phyloP scores from a whole-genome alignment of 2,797 vertebrate species.

The Macropodus opercularis region DNA sequence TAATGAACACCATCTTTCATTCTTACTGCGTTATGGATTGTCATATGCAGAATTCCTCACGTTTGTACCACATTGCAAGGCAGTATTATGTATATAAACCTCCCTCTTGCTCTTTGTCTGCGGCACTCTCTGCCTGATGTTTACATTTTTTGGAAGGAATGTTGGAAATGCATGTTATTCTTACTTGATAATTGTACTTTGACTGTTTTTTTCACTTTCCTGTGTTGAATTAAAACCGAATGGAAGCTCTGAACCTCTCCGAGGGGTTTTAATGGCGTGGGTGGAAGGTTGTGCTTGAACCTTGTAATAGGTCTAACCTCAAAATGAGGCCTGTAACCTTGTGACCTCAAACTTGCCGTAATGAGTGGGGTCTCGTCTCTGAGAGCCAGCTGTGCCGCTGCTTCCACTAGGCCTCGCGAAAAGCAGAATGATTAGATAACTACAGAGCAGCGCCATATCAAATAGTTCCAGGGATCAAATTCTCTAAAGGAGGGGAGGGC shows the following conservation, averaged over 20 bases:
- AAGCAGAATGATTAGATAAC: constrained; percentile 69
- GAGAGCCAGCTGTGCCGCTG: constrained; percentile 58
- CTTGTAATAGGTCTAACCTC: constrained; percentile 36
- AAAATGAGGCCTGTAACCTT: constrained; percentile 47
- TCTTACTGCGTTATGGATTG: constrained; percentile 61
- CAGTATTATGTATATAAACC: constrained; percentile 54
- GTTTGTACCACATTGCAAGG: constrained; percentile 10
- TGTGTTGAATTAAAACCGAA: constrained; percentile 69
- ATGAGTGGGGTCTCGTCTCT: constrained; percentile 48
- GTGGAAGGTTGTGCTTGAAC: constrained; percentile 16
- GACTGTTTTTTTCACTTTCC: constrained; percentile 23
- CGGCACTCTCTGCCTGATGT: constrained; percentile 56
- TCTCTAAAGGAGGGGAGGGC: constrained; percentile 60
- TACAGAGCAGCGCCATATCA: constrained; percentile 68
- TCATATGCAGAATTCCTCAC: constrained; percentile 54
- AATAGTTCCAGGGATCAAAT: constrained; percentile 79
- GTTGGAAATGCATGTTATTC: constrained; percentile 58
- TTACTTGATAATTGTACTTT: constrained; percentile 53
- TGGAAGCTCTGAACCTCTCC: constrained; percentile 17
- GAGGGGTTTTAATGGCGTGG: constrained; percentile 1
- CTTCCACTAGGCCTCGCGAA: constrained; percentile 31
- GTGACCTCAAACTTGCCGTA: constrained; percentile 31
- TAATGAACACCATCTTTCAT: constrained; percentile 79
- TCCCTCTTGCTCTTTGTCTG: constrained; percentile 13
- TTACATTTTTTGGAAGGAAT: constrained; percentile 67